Conservation (phyloP, 2,113 vertebrate species). For the Xenopus laevis region DNA sequence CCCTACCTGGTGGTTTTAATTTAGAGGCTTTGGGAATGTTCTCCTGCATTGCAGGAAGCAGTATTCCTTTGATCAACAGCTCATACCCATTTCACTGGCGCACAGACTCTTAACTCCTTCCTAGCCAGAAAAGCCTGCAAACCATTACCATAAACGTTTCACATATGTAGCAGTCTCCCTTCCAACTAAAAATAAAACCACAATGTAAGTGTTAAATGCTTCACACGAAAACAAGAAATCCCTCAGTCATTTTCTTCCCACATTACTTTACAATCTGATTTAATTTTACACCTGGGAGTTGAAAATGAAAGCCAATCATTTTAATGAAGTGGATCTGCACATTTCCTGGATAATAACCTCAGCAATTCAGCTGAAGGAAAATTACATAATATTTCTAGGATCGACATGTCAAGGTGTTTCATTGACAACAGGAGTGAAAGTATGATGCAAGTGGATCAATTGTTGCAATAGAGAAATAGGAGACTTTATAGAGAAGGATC, state of each 20-base stretch:
- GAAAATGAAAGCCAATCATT: slow-evolving; percentile 28
- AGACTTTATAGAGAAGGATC: background rate
- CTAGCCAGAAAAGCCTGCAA: background rate
- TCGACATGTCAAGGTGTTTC: slow-evolving; percentile 21
- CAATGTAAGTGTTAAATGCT: slow-evolving; percentile 4
- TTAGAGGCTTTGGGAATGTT: slow-evolving; percentile 36
- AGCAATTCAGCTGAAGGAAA: slow-evolving; percentile 13
- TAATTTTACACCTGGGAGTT: slow-evolving; percentile 11
- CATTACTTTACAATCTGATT: slow-evolving; percentile 25
- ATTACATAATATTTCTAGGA: slow-evolving; percentile 19
- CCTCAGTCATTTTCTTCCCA: slow-evolving; percentile 11
- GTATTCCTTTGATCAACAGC: slow-evolving; percentile 36
- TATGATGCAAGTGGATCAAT: background rate
- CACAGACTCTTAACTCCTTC: slow-evolving; percentile 23
- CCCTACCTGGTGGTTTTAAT: slow-evolving; percentile 40
- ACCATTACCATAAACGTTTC: background rate
- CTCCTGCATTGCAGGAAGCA: slow-evolving; percentile 44
- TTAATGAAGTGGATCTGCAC: slow-evolving; percentile 34
- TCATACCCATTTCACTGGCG: slow-evolving; percentile 22
- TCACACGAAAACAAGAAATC: background rate
- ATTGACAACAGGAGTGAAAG: background rate
- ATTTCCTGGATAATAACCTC: slow-evolving; percentile 32
- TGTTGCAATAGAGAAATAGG: background rate
- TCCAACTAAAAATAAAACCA: background rate
- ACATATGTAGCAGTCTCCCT: background rate